These are phyloP conservation scores for Anastatus disparis DNA, from an alignment of 1,140 invertebrate genomes.

Conservation along the genomic window DNA sequence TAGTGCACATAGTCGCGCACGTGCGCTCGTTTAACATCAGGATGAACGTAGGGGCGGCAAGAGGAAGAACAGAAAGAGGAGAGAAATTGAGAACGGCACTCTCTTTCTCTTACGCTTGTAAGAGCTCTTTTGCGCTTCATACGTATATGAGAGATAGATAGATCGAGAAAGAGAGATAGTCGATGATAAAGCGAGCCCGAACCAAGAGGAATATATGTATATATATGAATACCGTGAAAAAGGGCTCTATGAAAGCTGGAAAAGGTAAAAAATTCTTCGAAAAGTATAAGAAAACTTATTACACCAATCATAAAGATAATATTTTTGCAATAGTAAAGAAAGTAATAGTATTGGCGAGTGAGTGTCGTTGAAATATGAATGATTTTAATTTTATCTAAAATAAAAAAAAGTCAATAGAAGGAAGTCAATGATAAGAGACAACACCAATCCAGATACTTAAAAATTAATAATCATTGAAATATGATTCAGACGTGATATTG, in stretches of 20 bases:
- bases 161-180: conserved; percentile 11
- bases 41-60: background rate
- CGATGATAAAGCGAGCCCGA: conserved; percentile 20
- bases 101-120: background rate
- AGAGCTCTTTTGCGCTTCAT: background rate
- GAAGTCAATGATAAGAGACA: too few species aligned
- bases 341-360: too few species aligned
- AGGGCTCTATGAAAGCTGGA: conserved; percentile 12
- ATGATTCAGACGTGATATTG: too few species aligned
- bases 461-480: too few species aligned
- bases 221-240: background rate
- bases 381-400: too few species aligned
- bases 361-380: too few species aligned
- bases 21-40: conserved; percentile 33
- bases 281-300: too few species aligned
- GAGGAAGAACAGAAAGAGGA: background rate
- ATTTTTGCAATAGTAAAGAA: too few species aligned
- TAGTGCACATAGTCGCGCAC: background rate
- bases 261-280: too few species aligned
- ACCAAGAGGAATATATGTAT: background rate
- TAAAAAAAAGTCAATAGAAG: too few species aligned
- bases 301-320: too few species aligned
- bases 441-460: too few species aligned
- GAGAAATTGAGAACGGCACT: conserved; percentile 15
- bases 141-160: conserved; percentile 13